These are phyloP conservation scores for Chiridota heheva DNA, from an alignment of 35 echinoderm and acorn worm species.

Conservation along the genomic window DNA sequence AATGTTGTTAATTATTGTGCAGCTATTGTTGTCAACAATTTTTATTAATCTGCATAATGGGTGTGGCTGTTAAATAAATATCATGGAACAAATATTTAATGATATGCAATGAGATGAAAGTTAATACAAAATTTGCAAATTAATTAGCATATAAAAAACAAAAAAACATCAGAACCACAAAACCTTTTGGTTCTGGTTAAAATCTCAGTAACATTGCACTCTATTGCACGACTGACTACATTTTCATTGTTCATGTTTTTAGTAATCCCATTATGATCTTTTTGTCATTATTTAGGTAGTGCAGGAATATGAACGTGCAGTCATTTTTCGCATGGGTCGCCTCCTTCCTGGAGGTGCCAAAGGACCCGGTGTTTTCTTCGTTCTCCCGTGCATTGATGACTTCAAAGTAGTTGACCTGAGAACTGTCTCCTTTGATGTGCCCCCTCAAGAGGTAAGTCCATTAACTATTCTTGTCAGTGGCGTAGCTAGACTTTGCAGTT, in stretches of 20 bases:
- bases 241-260: not conserved
- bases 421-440: conserved; percentile 83
- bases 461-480: no score
- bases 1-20: no score
- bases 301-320: conserved; percentile 84
- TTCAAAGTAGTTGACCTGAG: conserved; percentile 73
- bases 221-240: not conserved
- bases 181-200: not conserved
- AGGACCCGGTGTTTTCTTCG: conserved; percentile 78
- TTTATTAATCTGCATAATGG: no score
- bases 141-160: not conserved
- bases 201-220: not conserved
- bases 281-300: conserved; percentile 37
- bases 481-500: no score
- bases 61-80: no score
- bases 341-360: conserved; percentile 76
- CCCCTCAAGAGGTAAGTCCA: conserved; percentile 85
- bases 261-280: not conserved
- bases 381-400: conserved; percentile 81
- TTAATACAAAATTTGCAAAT: not conserved
- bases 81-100: no score
- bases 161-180: not conserved
- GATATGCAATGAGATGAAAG: no score
- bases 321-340: conserved; percentile 77
- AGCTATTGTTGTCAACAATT: no score